A percentile compares a stretch with the other conserved stretches of the same genome.
Conservation (phyloP, 2,888 invertebrate species). For the Lepas anatifera region DNA sequence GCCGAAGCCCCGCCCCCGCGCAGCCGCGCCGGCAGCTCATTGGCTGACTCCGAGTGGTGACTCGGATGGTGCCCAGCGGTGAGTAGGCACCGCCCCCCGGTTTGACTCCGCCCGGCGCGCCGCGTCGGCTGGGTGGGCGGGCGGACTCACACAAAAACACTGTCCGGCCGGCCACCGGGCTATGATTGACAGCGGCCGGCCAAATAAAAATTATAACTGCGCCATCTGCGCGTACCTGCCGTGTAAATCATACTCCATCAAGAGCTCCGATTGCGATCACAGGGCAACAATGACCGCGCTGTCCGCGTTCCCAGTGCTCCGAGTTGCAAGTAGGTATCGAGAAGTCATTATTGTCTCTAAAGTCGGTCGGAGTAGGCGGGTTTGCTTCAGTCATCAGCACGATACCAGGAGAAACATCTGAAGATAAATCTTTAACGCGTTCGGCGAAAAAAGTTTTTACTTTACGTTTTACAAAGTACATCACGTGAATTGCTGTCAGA, state of each 20-base stretch:
- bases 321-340: too few relatives aligned
- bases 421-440: too few relatives aligned
- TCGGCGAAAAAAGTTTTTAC: too few relatives aligned
- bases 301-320: too few relatives aligned
- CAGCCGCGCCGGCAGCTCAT: not conserved
- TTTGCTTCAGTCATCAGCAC: too few relatives aligned
- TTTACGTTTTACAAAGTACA: too few relatives aligned
- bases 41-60: not conserved
- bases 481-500: too few relatives aligned
- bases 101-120: not conserved
- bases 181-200: constrained; percentile 4
- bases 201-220: constrained; percentile 13
- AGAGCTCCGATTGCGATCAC: too few relatives aligned
- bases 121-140: not conserved
- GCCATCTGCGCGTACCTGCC: not conserved
- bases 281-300: too few relatives aligned
- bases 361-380: too few relatives aligned
- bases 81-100: not conserved
- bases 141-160: not conserved
- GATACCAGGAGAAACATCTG: too few relatives aligned
- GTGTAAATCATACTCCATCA: not conserved
- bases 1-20: not conserved
- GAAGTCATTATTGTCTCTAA: too few relatives aligned
- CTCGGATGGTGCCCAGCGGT: not conserved
- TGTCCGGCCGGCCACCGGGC: not conserved